Base-by-base conservation (phyloP, 1,140 invertebrate genomes). In the Brachionus calyciflorus region DNA sequence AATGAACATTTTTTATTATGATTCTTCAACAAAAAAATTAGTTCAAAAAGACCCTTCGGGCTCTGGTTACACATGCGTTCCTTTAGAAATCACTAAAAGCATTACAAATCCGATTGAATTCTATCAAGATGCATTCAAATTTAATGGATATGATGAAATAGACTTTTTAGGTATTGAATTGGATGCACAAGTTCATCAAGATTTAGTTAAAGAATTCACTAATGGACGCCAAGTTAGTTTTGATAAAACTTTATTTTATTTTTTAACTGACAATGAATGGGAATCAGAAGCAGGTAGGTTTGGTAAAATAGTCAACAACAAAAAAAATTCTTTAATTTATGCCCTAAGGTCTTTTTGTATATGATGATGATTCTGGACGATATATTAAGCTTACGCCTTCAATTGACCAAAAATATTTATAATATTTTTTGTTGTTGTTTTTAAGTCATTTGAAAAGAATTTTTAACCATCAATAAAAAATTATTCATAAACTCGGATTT, bases 231-330 rank as follows among this genome's bases (percentile, higher is more conserved):
- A 37, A 17, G 65, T 26, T n/a, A 40, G n/a, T 10, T 9, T 3
- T 12, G 7, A 70, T 46, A 48, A 37, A 48, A 46, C 14, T 28
- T 48, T 48, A 12, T 70, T n/a, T 44, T 70, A 12, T 51, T 70
- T 70, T 48, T 51, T 70, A n/a, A 24, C 26, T n/a, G 41, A 70
- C 3, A 70, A 70, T 33, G 65, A 70, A 70, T 70, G 65, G 65
- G 41, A 70, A 17, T 1, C 40, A 28, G 48, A 40, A 30, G 33
- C 6, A 49, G 65, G 65, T 70, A 30, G 17, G 21, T 44, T 24
- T 70, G 49, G 17, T 3, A 51, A 5, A 51, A 5, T 37, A 37
- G 33, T 37, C 33, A 9, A 5, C 4, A 9, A 5, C 33, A 5
- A 37, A 3, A 5, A 5, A 37, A 37, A 37, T 37, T 37, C 3